Base-by-base conservation (phyloP, 2,797 vertebrate genomes). In the Dipus sagitta region DNA sequence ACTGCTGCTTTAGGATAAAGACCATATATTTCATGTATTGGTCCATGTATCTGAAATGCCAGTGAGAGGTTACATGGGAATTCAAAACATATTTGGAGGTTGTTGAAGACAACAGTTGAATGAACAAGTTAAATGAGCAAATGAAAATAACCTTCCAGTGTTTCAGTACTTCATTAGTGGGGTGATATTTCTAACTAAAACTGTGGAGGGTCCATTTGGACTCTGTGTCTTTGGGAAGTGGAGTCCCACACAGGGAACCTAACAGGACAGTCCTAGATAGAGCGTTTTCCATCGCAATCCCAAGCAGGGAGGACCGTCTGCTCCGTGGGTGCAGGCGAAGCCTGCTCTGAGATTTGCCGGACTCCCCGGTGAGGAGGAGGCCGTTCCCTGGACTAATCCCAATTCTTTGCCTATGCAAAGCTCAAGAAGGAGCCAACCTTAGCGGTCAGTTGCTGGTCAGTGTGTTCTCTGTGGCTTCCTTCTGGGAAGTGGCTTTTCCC, bases 301-400 rank as follows among this genome's bases (percentile, higher is more conserved):
- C 78, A 96, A 95, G 82, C 92, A 96, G 95, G 96, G 96, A 95
- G 93, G 96, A 91, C 93, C 96, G 92, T 94, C 97, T 96, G 96
- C 92, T 82, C 38, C 23, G 52, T 52, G 28, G 42, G 15, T 34
- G n/a, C 14, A 58, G 12, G 13, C 30, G 54, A 72, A 28, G 28
- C 24, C 83, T n/a, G 60, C n/a, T 60, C 7, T 58, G 11, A 5
- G 38, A 26, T 71, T 60, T 72, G 4, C 3, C 24, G 60, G 72
- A 72, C 90, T 47, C 93, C 86, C 76, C 90, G 77, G 93, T 77
- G 0, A 23, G 83, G 94, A 81, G 90, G 89, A 95, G 0, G 0
- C 92, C 21, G 23, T 79, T 26, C 28, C 38, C 64, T 64, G 94
- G 87, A 91, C 68, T 12, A 21, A 42, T 67, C 95, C 94, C 65